Base-by-base conservation (phyloP, 2,797 vertebrate species). In the Tokudaia muenninki region DNA sequence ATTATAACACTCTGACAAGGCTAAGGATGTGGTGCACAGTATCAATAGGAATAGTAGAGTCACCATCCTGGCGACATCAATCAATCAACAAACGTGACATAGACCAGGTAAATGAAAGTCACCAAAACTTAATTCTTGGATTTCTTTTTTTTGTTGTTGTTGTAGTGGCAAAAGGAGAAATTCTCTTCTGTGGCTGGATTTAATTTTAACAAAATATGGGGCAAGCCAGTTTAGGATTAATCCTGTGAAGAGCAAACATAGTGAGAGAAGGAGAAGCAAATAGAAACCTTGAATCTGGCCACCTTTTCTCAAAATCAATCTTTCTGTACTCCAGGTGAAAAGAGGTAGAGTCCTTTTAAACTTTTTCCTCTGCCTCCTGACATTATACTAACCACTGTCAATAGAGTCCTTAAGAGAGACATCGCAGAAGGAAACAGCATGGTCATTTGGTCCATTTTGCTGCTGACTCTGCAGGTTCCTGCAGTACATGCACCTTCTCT, bases 311-410 rank as follows among this genome's bases (percentile, higher is more conserved):
- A 90, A 63, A 41, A 61, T 80, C 22, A 75, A 52, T 75, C 59
- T 9, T 87, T 87, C 65, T 87, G 65, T 34, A 16, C 44, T 83
- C n/a, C 92, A 37, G 91, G 44, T 86, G 65, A 87, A 94, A 94
- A 89, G 50, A 29, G 55, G 34, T 22, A 65, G 24, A 9, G 5
- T 84, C 14, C 52, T 72, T 87, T 87, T 74, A 57, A 94, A 44
- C 29, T 3, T 6, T 70, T 47, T 81, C 50, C n/a, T 24, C 82
- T 26, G 61, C 31, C 57, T 12, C 6, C 1, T 63, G 57, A 61
- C 75, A 87, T 52, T 22, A 26, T n/a, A n/a, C 37, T 65, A n/a
- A 90, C 37, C 9, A 37, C 10, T 47, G 52, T 55, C 44, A 70
- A 19, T 19, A 90, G 75, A 92, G 65, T 74, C 52, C 5, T 1